Conservation (phyloP, 2,797 vertebrate genomes). For the Notolabrus celidotus region DNA sequence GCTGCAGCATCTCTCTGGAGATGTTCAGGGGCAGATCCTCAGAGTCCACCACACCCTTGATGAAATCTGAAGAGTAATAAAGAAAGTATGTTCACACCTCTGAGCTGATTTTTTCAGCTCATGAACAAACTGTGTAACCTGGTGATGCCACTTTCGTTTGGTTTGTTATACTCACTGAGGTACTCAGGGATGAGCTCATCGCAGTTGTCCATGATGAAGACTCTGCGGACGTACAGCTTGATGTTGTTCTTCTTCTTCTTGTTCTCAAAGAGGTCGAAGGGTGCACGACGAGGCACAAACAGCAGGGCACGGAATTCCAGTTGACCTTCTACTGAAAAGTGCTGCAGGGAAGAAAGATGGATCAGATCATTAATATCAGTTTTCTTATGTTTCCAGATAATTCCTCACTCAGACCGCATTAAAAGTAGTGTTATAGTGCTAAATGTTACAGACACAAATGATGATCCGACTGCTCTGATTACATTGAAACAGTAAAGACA, state of each 20-base stretch:
- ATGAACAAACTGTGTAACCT: neutral
- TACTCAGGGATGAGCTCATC: conserved; percentile 95
- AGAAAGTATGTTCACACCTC: neutral
- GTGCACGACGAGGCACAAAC: conserved; percentile 93
- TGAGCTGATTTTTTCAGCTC: no score
- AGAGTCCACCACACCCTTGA: conserved; percentile 94
- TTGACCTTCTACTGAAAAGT: conserved; percentile 94
- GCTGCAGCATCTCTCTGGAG: conserved; percentile 98
- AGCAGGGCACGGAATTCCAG: conserved; percentile 93
- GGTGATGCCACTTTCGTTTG: neutral
- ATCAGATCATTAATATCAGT: neutral
- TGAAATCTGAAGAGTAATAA: conserved; percentile 85
- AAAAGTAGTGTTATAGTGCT: no score
- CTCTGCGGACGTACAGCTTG: conserved; percentile 92
- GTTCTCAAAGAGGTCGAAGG: conserved; percentile 95
- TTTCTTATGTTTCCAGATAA: no score
- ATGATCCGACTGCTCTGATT: no score
- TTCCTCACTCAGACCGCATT: no score
- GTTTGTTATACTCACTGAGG: conserved; percentile 88
- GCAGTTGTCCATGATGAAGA: conserved; percentile 97
- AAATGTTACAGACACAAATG: no score
- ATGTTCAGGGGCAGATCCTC: conserved; percentile 96
- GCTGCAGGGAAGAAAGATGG: conserved; percentile 55
- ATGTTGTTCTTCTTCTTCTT: conserved; percentile 97
- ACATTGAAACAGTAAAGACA: no score